Evolutionary conservation across 2,888 invertebrate species (phyloP), one percentile per base, ranked within the genome.

Genomic region (Callinectes sapidus): DNA sequence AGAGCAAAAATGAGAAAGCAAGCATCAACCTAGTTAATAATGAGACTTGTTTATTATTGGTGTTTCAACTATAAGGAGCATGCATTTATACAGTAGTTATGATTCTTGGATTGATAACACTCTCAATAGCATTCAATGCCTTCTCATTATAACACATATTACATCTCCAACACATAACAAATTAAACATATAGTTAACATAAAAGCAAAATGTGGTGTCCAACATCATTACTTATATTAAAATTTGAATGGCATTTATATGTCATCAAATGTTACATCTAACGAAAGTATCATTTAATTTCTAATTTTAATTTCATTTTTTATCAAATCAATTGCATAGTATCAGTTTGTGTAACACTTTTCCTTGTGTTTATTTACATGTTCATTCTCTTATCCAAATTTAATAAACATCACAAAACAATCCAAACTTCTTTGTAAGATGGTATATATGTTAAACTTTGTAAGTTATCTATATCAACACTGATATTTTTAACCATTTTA

Each of bases 1-100:
- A 81, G 81, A 16, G 35, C 35, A 81, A 3, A 81, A 81, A 32
- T 81, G 35, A 81, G 18, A 32, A 81, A 18, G 35, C 32, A 35
- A 81, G 16, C 81, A 32, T 16, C 35, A 81, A 35, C 81, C 71
- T 71, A 35, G 35, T 35, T 32, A 35, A 81, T n/a, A 81, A 71
- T n/a, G 71, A 81, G 81, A 81, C 81, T 35, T 8, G 35, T 35
- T 77, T n/a, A 77, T 13, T 13, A 28, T 28, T n/a, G n/a, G 28
- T 77, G 71, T 77, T n/a, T 77, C 28, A 77, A 13, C 71, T 77
- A 23, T 28, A 77, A n/a, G n/a, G 28, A 77, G 28, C 81, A 81
- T n/a, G 71, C 81, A 81, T 35, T 81, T 81, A 81, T 35, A 81
- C 81, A 81, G 32, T 16, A 18, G 81, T 32, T 32, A 81, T 81